Percentiles rank a stretch among this genome's conserved stretches.
Evolutionary conservation across 2,797 vertebrate species (phyloP).

Genomic region (Tarsius wallacei): DNA sequence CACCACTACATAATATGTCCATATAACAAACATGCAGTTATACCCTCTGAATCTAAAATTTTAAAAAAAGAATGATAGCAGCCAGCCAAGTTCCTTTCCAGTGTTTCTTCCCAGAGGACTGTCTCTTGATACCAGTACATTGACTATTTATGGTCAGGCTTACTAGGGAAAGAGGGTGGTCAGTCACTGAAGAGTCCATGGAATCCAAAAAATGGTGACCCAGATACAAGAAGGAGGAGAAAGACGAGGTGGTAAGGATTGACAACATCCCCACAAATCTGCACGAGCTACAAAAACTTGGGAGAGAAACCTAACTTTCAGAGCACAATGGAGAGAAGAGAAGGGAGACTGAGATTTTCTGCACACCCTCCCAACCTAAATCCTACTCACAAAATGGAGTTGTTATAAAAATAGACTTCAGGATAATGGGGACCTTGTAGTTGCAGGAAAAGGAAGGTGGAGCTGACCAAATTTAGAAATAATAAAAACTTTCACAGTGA

Average conservation of each 20-base stretch:
- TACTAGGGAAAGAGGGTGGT: background rate
- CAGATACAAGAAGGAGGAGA: background rate
- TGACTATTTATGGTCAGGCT: background rate
- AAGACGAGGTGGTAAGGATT: rapidly evolving
- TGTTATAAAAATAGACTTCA: conserved; percentile 8
- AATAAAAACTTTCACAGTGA: conserved; percentile 36
- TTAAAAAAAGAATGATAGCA: too few species aligned
- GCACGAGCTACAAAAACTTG: background rate
- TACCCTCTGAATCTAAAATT: too few species aligned
- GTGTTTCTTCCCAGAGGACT: background rate
- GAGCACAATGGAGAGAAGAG: background rate
- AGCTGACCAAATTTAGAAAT: conserved; percentile 9
- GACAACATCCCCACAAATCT: background rate
- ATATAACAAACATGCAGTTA: too few species aligned
- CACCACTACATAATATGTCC: too few species aligned
- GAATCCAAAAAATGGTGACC: background rate
- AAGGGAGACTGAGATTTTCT: background rate
- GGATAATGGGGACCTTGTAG: background rate
- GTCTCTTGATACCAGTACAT: rapidly evolving
- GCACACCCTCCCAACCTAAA: background rate
- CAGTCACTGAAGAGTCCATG: background rate
- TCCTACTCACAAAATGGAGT: background rate
- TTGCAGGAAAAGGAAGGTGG: background rate
- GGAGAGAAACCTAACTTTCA: background rate
- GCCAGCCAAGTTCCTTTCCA: background rate